Conservation (phyloP, 2,888 invertebrate species). For the Sinelater perroti region DNA sequence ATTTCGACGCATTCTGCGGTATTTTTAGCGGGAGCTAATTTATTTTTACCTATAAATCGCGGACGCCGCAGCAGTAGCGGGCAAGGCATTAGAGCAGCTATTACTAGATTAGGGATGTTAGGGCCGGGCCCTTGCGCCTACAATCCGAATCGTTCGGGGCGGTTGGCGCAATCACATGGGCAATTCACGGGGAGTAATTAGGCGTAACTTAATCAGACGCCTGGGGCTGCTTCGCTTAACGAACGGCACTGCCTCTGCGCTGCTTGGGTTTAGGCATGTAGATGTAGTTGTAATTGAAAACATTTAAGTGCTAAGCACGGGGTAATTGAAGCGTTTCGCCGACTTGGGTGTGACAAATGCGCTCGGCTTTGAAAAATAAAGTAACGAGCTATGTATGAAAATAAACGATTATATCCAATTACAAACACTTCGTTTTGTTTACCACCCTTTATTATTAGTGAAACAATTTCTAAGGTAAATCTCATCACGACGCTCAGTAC, state of each 20-base stretch:
- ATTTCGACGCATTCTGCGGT: slow-evolving; percentile 1
- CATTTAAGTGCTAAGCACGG: no score
- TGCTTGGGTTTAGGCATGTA: no score
- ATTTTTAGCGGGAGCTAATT: background rate
- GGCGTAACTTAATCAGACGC: slow-evolving; percentile 32
- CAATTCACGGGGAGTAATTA: slow-evolving; percentile 34
- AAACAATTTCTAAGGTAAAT: no score
- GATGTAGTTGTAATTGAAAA: no score
- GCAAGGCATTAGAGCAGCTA: slow-evolving; percentile 30
- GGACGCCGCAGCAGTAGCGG: slow-evolving; percentile 16
- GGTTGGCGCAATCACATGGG: slow-evolving; percentile 34
- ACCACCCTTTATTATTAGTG: no score
- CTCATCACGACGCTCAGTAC: no score
- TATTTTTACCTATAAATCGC: slow-evolving; percentile 1
- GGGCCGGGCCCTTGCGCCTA: slow-evolving; percentile 30
- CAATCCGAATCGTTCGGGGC: slow-evolving; percentile 28
- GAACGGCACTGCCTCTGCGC: slow-evolving; percentile 1
- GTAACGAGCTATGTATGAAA: no score
- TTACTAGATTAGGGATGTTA: slow-evolving; percentile 32
- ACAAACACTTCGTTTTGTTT: no score
- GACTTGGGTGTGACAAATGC: no score
- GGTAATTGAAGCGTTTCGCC: no score
- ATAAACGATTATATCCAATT: no score
- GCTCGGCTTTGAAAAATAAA: no score
- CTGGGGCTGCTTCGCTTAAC: slow-evolving; percentile 19